Conservation (phyloP, 1,140 invertebrate species). For the Lasioglossum albipes region DNA sequence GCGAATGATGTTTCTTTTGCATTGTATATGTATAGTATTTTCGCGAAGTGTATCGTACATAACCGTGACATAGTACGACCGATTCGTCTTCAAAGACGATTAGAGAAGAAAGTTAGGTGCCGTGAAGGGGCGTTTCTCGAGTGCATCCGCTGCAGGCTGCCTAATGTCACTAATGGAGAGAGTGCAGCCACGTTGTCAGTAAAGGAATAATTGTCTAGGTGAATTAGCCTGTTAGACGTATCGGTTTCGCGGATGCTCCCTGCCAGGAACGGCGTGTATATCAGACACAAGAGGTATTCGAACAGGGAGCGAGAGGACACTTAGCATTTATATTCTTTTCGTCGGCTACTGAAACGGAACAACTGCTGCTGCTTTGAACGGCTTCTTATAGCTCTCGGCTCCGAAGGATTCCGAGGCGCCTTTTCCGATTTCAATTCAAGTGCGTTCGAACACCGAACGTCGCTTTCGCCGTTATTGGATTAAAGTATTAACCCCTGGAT, state of each 20-base stretch:
- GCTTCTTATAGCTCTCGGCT: conserved; percentile 26
- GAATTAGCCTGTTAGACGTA: conserved; percentile 24
- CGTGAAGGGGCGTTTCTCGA: conserved; percentile 24
- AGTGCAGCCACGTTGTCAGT: background rate
- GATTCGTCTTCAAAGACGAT: conserved; percentile 47
- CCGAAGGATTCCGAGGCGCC: conserved; percentile 18
- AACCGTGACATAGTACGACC: background rate
- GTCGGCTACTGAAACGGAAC: conserved; percentile 26
- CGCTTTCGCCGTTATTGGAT: conserved; percentile 46
- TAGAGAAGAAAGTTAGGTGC: conserved; percentile 29
- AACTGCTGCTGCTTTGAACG: conserved; percentile 34
- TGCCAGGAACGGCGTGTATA: background rate
- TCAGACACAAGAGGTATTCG: too few relatives aligned
- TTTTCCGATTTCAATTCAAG: conserved; percentile 48
- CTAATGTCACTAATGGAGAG: conserved; percentile 59
- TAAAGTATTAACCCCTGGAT: conserved; percentile 41
- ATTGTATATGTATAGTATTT: too few relatives aligned
- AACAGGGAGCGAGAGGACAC: background rate
- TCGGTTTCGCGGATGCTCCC: background rate
- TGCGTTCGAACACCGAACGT: conserved; percentile 46
- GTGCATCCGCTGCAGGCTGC: conserved; percentile 25
- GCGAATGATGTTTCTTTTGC: too few relatives aligned
- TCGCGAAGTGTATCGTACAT: background rate
- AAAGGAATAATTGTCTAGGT: conserved; percentile 48
- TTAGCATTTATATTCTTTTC: conserved; percentile 48